Base-by-base conservation (phyloP, 2,888 invertebrate genomes). In the Caenorhabditis angaria region DNA sequence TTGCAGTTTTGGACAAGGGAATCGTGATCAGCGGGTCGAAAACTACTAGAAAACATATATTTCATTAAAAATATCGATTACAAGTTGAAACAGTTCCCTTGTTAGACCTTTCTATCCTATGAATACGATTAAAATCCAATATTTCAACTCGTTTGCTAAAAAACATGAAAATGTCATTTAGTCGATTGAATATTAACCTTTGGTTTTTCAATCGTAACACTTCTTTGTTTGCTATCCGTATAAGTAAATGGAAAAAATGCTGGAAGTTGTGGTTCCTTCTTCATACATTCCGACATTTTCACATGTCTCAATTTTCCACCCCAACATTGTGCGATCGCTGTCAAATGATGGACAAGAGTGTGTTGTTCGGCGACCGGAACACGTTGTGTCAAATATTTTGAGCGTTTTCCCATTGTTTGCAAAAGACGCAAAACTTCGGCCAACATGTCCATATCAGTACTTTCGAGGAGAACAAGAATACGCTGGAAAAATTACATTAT, bases 281-380 rank as follows among this genome's bases (percentile, higher is more conserved):
- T 65, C 53, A 81, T 27, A 27, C 73, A 77, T 12, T 80, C 80
- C n/a, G 73, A 68, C 82, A 84, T 78, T 54, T 81, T 81, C 24
- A 83, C 66, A 0, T 64, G 61, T 12, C 83, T 66, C 65, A 83
- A 41, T 27, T 72, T 71, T 47, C 82, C 84, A 24, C 78, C 75
- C 84, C 84, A 84, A 24, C 78, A 77, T 76, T 83, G 77, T 28
- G 83, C 81, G 50, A 84, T 82, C 4, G 84, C 82, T 4, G 77
- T 81, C 20, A 85, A 67, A 28, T 75, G 78, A n/a, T 75, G 63
- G 22, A 76, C 78, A 22, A 85, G 67, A 5, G 64, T 27, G 24
- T 60, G 65, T 62, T 82, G 80, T 20, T 82, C 76, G 5, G 68
- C 70, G 14, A 61, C 65, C 5, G 61, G 29, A 8, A 81, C 69